phyloP scores from a whole-genome alignment of 2,888 invertebrate genomes.

The Formica aserva region DNA sequence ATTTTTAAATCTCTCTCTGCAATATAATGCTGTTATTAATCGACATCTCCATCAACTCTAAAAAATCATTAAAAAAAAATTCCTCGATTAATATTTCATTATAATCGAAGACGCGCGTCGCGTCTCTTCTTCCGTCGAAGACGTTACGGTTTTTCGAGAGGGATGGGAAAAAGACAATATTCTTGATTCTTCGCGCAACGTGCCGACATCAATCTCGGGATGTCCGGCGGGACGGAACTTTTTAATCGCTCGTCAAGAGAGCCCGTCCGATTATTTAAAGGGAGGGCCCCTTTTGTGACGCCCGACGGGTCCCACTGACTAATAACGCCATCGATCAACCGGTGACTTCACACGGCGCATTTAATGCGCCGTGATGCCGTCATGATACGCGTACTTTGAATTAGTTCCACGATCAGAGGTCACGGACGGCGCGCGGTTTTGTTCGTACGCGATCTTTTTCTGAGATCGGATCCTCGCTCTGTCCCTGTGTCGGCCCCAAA shows the following conservation, averaged over 20 bases:
- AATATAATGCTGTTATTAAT: neutral
- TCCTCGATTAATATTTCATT: slow-evolving; percentile 11
- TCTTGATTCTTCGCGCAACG: slow-evolving; percentile 69
- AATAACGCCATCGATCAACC: slow-evolving; percentile 84
- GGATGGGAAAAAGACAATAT: slow-evolving; percentile 66
- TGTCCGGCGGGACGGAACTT: slow-evolving; percentile 70
- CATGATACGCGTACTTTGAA: slow-evolving; percentile 83
- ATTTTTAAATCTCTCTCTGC: neutral
- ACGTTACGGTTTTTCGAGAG: slow-evolving; percentile 42
- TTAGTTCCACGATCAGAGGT: slow-evolving; percentile 81
- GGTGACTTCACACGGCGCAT: slow-evolving; percentile 80
- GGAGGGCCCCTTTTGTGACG: slow-evolving; percentile 71
- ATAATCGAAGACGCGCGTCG: neutral
- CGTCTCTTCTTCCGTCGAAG: slow-evolving; percentile 21
- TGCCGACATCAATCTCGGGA: slow-evolving; percentile 68
- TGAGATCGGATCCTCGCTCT: slow-evolving; percentile 15
- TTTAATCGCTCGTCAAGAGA: slow-evolving; percentile 75
- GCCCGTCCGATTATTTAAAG: slow-evolving; percentile 74
- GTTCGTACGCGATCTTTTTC: slow-evolving; percentile 47
- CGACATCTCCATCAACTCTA: neutral
- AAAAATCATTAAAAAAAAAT: neutral
- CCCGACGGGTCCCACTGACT: slow-evolving; percentile 78
- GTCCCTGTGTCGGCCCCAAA: neutral
- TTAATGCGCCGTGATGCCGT: slow-evolving; percentile 80
- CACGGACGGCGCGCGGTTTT: slow-evolving; percentile 72